phyloP scores from a whole-genome alignment of 2,888 invertebrate genomes.

The Chelonus formosanus region DNA sequence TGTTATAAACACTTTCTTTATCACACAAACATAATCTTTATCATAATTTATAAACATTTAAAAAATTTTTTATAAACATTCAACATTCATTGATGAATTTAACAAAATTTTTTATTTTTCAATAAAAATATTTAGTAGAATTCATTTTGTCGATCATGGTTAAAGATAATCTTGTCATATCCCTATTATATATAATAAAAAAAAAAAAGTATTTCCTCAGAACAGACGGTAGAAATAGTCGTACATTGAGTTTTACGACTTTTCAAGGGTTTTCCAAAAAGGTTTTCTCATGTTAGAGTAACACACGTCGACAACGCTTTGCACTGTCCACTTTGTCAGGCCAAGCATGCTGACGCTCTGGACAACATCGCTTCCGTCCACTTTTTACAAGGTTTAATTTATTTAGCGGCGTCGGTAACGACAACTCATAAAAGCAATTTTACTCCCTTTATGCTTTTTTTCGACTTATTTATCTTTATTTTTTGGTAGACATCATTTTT shows the following conservation, averaged over 20 bases:
- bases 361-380: slow-evolving; percentile 31
- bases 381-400: slow-evolving; percentile 54
- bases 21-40: no score
- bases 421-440: slow-evolving; percentile 52
- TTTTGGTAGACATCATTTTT: not conserved
- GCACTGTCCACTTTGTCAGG: slow-evolving; percentile 28
- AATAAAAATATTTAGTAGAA: no score
- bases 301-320: slow-evolving; percentile 32
- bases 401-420: slow-evolving; percentile 55
- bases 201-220: slow-evolving; percentile 12
- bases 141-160: slow-evolving; percentile 45
- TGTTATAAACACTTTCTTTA: no score
- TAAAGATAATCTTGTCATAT: slow-evolving; percentile 46
- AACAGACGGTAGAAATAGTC: slow-evolving; percentile 1
- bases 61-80: no score
- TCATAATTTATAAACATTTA: no score
- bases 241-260: slow-evolving; percentile 40
- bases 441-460: slow-evolving; percentile 16
- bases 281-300: slow-evolving; percentile 35
- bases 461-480: slow-evolving; percentile 12
- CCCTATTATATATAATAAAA: slow-evolving; percentile 48
- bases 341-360: slow-evolving; percentile 22
- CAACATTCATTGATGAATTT: no score
- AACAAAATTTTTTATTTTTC: no score
- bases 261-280: slow-evolving; percentile 37